phyloP scores from a whole-genome alignment of 2,113 vertebrate species.

The sheep (Ovis aries) region ARS-UI_Ramb_v3.0 NC_056073.1:47919501-47920000 shows the following conservation, averaged over 20 bases:
- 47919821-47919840: constrained; percentile 35
- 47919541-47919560: not conserved
- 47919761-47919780: constrained; percentile 35
- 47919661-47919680: constrained; percentile 15
- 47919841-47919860: not conserved
- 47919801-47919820: constrained; percentile 50
- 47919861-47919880: constrained; percentile 50
- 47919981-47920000: not conserved
- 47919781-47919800: constrained; percentile 57
- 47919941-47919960: not conserved
- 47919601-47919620: not conserved
- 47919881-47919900: not conserved
- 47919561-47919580: not conserved
- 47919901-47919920: not conserved
- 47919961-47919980: not conserved
- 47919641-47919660: not conserved
- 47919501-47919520: not conserved
- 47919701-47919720: constrained; percentile 41
- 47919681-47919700: not conserved
- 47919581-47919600: not conserved
- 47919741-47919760: not conserved
- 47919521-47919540: not conserved
- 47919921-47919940: not conserved
- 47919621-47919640: not conserved
- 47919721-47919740: constrained; percentile 41